Percentiles rank a stretch among this genome's conserved stretches.
phyloP scores from a whole-genome alignment of 2,113 vertebrate genomes.

The Megaceryle maxima region DNA sequence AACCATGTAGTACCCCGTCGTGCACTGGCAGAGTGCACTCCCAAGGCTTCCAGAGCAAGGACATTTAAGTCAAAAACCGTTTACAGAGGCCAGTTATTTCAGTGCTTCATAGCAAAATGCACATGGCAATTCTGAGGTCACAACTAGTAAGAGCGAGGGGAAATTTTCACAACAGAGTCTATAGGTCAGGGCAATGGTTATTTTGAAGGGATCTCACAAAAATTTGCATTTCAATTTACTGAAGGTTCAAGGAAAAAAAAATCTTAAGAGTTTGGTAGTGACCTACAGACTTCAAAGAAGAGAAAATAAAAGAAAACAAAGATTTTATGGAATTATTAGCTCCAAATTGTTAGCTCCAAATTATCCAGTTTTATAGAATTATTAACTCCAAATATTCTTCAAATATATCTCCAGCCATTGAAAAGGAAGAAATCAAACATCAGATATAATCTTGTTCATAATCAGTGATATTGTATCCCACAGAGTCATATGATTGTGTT shows the following conservation, averaged over 20 bases:
- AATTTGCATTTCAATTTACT: neutral
- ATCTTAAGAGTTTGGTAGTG: neutral
- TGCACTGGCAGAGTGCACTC: neutral
- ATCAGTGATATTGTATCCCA: neutral
- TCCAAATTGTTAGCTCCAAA: neutral
- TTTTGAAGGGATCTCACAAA: neutral
- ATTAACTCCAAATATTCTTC: neutral
- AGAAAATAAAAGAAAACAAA: neutral
- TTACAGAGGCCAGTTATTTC: neutral
- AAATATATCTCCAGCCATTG: neutral
- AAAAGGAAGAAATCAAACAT: neutral
- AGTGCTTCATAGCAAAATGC: neutral
- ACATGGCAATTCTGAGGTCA: neutral
- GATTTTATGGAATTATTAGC: neutral
- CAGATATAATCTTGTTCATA: neutral
- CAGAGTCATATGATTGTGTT: neutral
- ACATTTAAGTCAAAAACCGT: neutral
- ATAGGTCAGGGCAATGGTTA: neutral
- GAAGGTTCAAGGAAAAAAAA: neutral
- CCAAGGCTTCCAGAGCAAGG: neutral
- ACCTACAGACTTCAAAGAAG: neutral
- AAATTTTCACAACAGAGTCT: constrained; percentile 20
- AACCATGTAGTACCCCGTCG: neutral
- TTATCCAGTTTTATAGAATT: neutral
- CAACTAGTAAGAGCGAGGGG: neutral